Base-by-base conservation (phyloP, 2,113 vertebrate genomes). In the Plecotus auritus region DNA sequence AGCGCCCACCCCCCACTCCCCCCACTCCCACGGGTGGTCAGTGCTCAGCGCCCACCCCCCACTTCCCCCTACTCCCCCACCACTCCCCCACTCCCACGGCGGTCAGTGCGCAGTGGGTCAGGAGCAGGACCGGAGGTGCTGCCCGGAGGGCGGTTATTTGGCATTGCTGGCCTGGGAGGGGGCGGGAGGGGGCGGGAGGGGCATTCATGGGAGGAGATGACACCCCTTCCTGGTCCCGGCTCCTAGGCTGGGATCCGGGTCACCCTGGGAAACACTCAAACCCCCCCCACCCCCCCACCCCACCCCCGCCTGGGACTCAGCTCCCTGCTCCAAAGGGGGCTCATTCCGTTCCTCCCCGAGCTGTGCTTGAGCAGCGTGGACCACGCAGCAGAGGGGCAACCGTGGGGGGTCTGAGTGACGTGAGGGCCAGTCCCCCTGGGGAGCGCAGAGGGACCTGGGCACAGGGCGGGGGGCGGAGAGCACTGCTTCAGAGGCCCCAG, bases 341-440 rank as follows among this genome's bases (percentile, higher is more conserved):
- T 23, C 22, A 40, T 40, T 22, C 18, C 1, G 0, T 8, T 69
- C 8, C 5, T 0, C 16, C 8, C 67, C 4, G 18, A 22, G 54
- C n/a, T n/a, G n/a, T n/a, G n/a, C n/a, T n/a, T n/a, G n/a, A n/a
- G n/a, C n/a, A n/a, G n/a, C 54, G 54, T 54, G 54, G 54, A 22
- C 54, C 5, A 7, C 54, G 6, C 54, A 30, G 59, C 37, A 28
- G 26, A 30, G 59, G 59, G 54, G 20, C 18, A 22, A n/a, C n/a
- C n/a, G n/a, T 56, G 54, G 54, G 28, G 61, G 61, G 28, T 30
- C 61, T 20, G 37, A 45, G 72, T 28, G 40, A 30, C 23, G 37
- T 2, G 22, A 42, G 70, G 37, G 37, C 22, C 37, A 42, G 37
- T 42, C 37, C 37, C 28, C 12, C 70, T 45, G 7, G 42, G 42